Evolutionary conservation across 2,888 invertebrate species (phyloP).

Genomic region (Thyatira batis): DNA sequence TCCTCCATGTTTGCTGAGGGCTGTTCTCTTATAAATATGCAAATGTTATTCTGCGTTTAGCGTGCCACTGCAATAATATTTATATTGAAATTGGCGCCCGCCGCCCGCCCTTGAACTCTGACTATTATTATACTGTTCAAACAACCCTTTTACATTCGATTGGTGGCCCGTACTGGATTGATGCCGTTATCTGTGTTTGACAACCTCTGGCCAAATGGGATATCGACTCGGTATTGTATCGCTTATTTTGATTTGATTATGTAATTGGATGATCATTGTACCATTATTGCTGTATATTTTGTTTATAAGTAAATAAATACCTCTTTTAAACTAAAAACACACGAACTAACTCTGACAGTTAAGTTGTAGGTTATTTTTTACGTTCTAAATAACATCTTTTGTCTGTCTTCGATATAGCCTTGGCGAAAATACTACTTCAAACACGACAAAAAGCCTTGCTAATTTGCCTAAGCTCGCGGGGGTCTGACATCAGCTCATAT

Average conservation of each 20-base stretch:
- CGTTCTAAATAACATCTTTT: too few relatives aligned
- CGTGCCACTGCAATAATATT: conserved; percentile 75
- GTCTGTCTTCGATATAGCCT: not conserved
- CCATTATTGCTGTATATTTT: not conserved
- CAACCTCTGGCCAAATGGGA: conserved; percentile 45
- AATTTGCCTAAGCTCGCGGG: not conserved
- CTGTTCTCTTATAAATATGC: conserved; percentile 78
- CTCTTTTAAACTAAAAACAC: too few relatives aligned
- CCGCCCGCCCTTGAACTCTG: conserved; percentile 65
- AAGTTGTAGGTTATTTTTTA: too few relatives aligned
- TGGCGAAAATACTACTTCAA: not conserved
- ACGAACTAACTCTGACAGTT: too few relatives aligned
- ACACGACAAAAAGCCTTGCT: not conserved
- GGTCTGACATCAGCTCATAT: not conserved
- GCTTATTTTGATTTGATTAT: conserved; percentile 16
- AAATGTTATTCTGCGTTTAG: conserved; percentile 77
- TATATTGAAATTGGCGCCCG: conserved; percentile 70
- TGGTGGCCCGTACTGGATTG: conserved; percentile 36
- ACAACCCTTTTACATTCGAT: conserved; percentile 64
- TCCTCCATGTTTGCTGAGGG: conserved; percentile 74
- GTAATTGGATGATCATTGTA: conserved; percentile 6
- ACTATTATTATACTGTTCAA: conserved; percentile 67
- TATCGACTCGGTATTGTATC: conserved; percentile 30
- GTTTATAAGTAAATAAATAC: too few relatives aligned
- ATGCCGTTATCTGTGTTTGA: conserved; percentile 53